Base-by-base conservation (phyloP, 2,113 vertebrate genomes). In the Leiothrix lutea region DNA sequence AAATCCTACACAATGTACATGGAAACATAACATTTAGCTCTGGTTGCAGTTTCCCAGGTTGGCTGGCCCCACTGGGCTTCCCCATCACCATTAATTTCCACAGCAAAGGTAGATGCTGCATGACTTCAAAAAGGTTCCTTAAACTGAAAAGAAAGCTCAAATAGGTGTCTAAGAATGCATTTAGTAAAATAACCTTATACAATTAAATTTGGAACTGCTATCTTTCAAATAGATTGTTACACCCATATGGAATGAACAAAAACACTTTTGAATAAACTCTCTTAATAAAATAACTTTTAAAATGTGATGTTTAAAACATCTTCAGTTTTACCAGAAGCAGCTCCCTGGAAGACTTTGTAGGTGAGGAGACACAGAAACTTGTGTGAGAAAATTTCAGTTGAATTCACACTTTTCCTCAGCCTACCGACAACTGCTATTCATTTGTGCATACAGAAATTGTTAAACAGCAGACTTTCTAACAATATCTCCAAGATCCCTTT, bases 1-100 rank as follows among this genome's bases (percentile, higher is more conserved):
- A 65, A 80, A 72, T 50, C 40, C n/a, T 44, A 20, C 9, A 9
- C 11, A 25, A 42, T 0, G 0, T 4, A 1, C 24, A 28, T 5
- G 23, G 36, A 31, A 80, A 54, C 13, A 9, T 1, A 36, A 61
- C 3, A 45, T 31, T 33, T 3, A 31, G 23, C 31, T 14, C 28
- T 70, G 54, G 13, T 8, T 65, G 22, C 1, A 2, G 42, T 12
- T 57, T 29, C 67, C 45, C 48, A 36, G 9, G 22, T 21, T 93
- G 33, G 9, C 15, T 91, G 67, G 80, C 8, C 20, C 12, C 6
- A 7, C 28, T 14, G 44, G 25, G 69, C 16, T 70, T 93, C 26
- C 44, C 3, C 0, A 60, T 60, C 44, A 31, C 17, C 2, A 0
- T 13, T 42, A 35, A 58, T 44, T 81, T 82, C 26, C 40, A 58